Percentiles rank a stretch among this genome's conserved stretches.
Conservation (phyloP, 2,113 vertebrate genomes). For the Oryzias woworae region DNA sequence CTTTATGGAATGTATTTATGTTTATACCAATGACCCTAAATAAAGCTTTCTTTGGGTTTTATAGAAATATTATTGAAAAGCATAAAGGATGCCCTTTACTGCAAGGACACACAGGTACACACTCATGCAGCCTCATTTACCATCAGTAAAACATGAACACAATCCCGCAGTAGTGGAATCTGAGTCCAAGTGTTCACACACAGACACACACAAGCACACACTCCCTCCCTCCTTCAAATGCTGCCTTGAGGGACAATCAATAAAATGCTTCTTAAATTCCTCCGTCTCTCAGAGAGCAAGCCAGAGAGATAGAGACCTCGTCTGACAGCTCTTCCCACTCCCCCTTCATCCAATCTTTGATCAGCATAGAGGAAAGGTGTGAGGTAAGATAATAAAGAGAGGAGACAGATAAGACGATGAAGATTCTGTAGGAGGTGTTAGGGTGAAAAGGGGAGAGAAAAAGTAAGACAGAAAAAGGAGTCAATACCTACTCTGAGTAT, state of each 20-base stretch:
- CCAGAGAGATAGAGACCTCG: background rate
- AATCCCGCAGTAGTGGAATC: conserved; percentile 5
- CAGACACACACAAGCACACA: conserved; percentile 10
- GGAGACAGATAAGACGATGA: background rate
- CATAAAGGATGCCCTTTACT: background rate
- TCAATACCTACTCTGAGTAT: too few species aligned
- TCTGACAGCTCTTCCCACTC: conserved; percentile 31
- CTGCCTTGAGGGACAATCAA: conserved; percentile 48
- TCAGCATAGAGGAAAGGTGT: conserved; percentile 15
- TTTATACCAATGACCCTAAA: too few species aligned
- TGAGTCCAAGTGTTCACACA: conserved; percentile 5
- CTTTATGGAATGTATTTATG: too few species aligned
- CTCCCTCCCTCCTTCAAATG: conserved; percentile 2
- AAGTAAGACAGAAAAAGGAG: background rate
- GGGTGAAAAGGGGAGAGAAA: background rate
- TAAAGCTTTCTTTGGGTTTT: too few species aligned
- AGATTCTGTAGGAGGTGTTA: background rate
- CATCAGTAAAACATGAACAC: background rate
- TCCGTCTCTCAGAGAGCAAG: conserved; percentile 20
- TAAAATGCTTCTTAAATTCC: conserved; percentile 54
- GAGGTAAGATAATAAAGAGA: conserved; percentile 11
- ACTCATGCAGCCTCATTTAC: background rate
- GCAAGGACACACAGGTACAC: background rate
- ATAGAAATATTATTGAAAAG: too few species aligned
- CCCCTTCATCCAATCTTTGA: conserved; percentile 20